Base-by-base conservation (phyloP, 2,113 vertebrate genomes). In the Megalops atlanticus region DNA sequence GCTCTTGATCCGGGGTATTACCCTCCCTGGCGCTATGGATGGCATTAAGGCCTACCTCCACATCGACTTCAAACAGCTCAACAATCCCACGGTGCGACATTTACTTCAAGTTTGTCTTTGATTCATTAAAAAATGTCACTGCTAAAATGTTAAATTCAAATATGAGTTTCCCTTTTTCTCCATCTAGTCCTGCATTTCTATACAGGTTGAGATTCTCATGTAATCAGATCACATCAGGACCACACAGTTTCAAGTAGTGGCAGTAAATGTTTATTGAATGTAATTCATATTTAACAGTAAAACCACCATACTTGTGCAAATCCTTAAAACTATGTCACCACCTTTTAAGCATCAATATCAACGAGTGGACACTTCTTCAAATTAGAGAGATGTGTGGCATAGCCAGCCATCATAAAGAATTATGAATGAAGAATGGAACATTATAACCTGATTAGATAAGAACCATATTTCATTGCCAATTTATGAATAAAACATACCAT, bases 21-120 rank as follows among this genome's bases (percentile, higher is more conserved):
- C 97, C 0, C 92, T 99, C 33, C 96, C 97, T 3, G 98, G 98
- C 0, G 95, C 98, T 27, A 95, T 94, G 83, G 89, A 96, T 0
- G 98, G 98, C 86, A 99, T 99, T 88, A 96, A 86, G 58, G 97
- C 95, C 49, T 99, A 99, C 90, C 94, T 99, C 78, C 93, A 96
- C 87, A 96, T 99, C 38, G 97, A 99, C 87, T 95, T 99, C 85
- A 92, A 94, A 84, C 94, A 94, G 87, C 92, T 99, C 36, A 96
- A 96, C 82, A 96, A 98, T 88, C 94, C 96, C 74, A 96, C 96
- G 84, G 98, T 99, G 82, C 93, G 96, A 85, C n/a, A 76, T 16
- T 35, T 31, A 39, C 39, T 31, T 24, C 70, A 21, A 24, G 35
- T 27, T n/a, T 1, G 58, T 31, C n/a, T 24, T 40, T 16, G 10